Evolutionary conservation across 2,797 vertebrate species (phyloP), one percentile per base, ranked within the genome.

Genomic region (Pseudochromis fuscus): DNA sequence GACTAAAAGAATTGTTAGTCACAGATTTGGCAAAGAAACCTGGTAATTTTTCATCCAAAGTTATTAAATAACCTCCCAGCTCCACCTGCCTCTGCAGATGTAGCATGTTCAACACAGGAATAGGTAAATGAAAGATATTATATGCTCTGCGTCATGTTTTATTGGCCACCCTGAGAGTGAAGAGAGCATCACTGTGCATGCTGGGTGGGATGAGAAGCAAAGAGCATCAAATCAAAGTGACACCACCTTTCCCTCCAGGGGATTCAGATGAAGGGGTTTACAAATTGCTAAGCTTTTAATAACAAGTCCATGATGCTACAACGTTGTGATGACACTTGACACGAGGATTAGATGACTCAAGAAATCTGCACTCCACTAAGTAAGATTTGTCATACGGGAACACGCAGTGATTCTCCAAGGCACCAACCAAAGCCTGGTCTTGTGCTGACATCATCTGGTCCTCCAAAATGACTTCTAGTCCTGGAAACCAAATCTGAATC

Each of bases 221-320:
- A 58, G 68, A 73, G 73, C 76, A 88, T 75, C 81, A 83, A 77
- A 84, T 87, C 85, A 88, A 73, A 81, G 65, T 57, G 72, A 81
- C 80, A 78, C 51, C 59, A 78, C 49, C 62, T 85, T 75, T 66
- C 31, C 56, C 75, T 65, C 60, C 11, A 23, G 58, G 69, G 70
- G 71, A 68, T 73, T 72, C 57, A 84, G 83, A 83, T 77, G 79
- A 88, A 79, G 76, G 24, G 71, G 64, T 87, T 88, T 82, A 84
- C 83, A 77, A 86, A 82, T 74, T 35, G 40, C 75, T 86, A 82
- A 87, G 87, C 87, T 86, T 83, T 85, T 88, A 84, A 89, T 85
- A 82, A 77, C 66, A 65, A 53, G 64, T 68, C 61, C 53, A 71
- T 67, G 77, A 76, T 72, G 77, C 75, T 61, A 61, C 38, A 30